Evolutionary conservation across 2,888 invertebrate species (phyloP).

Genomic region (Timema cristinae): DNA sequence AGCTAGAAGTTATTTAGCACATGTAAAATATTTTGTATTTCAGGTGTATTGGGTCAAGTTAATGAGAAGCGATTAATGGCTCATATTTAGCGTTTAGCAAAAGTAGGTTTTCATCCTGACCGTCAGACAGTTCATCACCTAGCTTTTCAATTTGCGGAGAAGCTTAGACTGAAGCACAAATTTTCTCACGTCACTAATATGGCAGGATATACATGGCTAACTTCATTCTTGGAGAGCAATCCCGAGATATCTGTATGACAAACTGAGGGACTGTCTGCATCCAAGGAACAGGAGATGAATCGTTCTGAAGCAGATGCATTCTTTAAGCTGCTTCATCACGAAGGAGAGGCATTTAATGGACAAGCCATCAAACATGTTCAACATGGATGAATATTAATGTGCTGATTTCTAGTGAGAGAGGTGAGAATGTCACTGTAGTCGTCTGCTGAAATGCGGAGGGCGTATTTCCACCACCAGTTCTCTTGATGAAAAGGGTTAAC

Average conservation of each 20-base stretch:
- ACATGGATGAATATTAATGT: slow-evolving; percentile 2
- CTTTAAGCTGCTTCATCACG: not conserved
- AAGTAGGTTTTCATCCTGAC: slow-evolving; percentile 4
- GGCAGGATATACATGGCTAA: slow-evolving; percentile 2
- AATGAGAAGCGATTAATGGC: slow-evolving; percentile 7
- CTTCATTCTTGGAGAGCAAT: slow-evolving; percentile 10
- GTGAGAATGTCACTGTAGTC: slow-evolving; percentile 28
- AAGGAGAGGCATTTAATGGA: not conserved
- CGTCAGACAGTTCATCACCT: not conserved
- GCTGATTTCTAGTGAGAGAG: slow-evolving; percentile 23
- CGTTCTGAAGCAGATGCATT: not conserved
- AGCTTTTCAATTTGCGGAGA: slow-evolving; percentile 13
- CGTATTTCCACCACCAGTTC: slow-evolving; percentile 28
- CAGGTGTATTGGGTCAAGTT: slow-evolving; percentile 5
- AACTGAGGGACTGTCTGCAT: slow-evolving; percentile 12
- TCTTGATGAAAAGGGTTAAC: slow-evolving; percentile 31
- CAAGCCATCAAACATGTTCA: not conserved
- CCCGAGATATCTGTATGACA: not conserved
- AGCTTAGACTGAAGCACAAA: not conserved
- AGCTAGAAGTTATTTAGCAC: not conserved
- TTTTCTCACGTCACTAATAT: not conserved
- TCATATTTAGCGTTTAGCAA: slow-evolving; percentile 5
- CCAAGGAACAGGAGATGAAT: not conserved
- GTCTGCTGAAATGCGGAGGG: slow-evolving; percentile 30
- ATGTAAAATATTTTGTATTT: not conserved